These are phyloP conservation scores for Amiota mariae DNA, from an alignment of 2,888 invertebrate genomes.

Conservation along the genomic window DNA sequence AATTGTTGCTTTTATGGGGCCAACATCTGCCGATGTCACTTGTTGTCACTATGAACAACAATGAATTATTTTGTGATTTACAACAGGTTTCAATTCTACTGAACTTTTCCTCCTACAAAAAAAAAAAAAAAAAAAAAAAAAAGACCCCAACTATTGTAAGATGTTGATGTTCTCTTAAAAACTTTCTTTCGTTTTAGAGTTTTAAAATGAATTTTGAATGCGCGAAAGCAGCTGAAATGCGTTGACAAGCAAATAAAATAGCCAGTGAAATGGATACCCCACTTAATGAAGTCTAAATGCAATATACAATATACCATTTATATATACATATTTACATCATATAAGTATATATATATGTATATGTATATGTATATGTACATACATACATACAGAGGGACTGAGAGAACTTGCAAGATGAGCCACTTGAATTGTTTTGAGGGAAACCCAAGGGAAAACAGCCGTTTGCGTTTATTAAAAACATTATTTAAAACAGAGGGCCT, in stretches of 20 bases:
- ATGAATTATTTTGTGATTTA: slow-evolving; percentile 62
- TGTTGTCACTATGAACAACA: slow-evolving; percentile 21
- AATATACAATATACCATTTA: not conserved
- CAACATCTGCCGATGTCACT: slow-evolving; percentile 52
- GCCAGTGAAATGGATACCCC: slow-evolving; percentile 53
- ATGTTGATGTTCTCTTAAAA: too few species aligned
- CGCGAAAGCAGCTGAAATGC: slow-evolving; percentile 65
- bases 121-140: slow-evolving; percentile 10
- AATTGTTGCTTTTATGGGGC: slow-evolving; percentile 2
- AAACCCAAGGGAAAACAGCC: slow-evolving; percentile 28
- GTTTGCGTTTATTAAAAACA: slow-evolving; percentile 27
- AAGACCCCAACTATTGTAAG: too few species aligned
- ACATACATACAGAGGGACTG: too few species aligned
- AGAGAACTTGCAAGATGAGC: slow-evolving; percentile 17
- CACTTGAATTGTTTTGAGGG: slow-evolving; percentile 26
- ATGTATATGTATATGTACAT: too few species aligned
- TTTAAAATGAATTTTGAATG: slow-evolving; percentile 38
- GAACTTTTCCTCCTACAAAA: not conserved
- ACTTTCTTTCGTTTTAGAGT: not conserved
- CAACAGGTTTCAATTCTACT: slow-evolving; percentile 63
- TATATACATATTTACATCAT: too few species aligned
- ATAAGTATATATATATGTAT: not conserved
- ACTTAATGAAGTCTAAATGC: too few species aligned
- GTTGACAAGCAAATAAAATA: slow-evolving; percentile 58
- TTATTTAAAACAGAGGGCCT: not conserved